Conservation (phyloP, 2,888 invertebrate genomes). For the Xestobium rufovillosum region DNA sequence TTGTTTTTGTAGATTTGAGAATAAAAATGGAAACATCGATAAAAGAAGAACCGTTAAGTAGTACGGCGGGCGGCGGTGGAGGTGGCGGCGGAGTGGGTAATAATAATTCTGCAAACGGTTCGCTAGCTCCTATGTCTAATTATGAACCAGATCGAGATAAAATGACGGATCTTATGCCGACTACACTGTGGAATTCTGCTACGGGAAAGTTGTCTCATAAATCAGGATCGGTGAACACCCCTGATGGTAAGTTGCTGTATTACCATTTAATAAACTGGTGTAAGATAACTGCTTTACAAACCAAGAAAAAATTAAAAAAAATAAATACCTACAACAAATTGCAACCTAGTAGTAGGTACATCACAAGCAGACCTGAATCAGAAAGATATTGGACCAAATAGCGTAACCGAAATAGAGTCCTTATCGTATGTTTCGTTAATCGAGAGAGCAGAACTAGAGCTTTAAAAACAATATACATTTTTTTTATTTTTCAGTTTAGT, state of each 20-base stretch:
- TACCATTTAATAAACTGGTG: not conserved
- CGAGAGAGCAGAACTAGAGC: too few species aligned
- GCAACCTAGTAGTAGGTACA: too few species aligned
- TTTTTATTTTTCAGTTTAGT: too few species aligned
- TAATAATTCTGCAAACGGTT: conserved; percentile 43
- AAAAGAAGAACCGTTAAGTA: conserved; percentile 37
- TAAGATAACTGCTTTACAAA: conserved; percentile 1
- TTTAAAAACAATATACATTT: too few species aligned
- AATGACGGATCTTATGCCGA: conserved; percentile 46
- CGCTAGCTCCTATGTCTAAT: conserved; percentile 52
- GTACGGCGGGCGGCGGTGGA: conserved; percentile 38
- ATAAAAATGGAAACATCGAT: conserved; percentile 58
- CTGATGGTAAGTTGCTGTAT: conserved; percentile 65
- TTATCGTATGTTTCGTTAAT: too few species aligned
- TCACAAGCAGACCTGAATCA: too few species aligned
- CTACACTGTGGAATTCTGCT: conserved; percentile 51
- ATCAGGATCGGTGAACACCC: conserved; percentile 74
- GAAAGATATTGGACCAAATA: too few species aligned
- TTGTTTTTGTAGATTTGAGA: conserved; percentile 59
- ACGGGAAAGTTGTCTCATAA: conserved; percentile 49
- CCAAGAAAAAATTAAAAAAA: not conserved
- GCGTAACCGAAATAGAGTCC: too few species aligned
- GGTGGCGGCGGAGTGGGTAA: conserved; percentile 30
- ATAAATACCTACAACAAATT: not conserved
- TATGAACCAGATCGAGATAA: conserved; percentile 39